A percentile compares a stretch with the other conserved stretches of the same genome.
Evolutionary conservation across 2,888 invertebrate genomes (phyloP).

Genomic region (Eilema depressum): DNA sequence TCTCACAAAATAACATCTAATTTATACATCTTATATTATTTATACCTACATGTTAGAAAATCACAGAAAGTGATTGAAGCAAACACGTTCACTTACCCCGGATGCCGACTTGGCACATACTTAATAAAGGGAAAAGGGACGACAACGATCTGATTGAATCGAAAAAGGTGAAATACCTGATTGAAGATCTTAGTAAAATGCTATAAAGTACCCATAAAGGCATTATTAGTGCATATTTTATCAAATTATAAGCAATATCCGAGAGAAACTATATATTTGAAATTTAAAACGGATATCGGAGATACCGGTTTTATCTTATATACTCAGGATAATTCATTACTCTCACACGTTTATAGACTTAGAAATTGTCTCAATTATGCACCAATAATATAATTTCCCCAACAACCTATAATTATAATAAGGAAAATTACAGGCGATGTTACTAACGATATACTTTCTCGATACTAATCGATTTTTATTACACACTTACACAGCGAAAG

Average conservation of each 20-base stretch:
- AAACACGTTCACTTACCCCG: neutral
- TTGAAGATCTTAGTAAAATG: neutral
- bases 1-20: neutral
- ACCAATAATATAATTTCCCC: conserved; percentile 10
- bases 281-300: neutral
- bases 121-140: neutral
- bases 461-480: conserved; percentile 35
- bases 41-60: neutral
- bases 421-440: conserved; percentile 10
- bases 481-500: conserved; percentile 36
- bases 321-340: neutral
- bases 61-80: neutral
- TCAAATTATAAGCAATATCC: neutral
- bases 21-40: too few relatives aligned
- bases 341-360: conserved; percentile 5
- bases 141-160: neutral
- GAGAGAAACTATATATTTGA: neutral
- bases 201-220: neutral
- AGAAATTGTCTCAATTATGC: conserved; percentile 2
- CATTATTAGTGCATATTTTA: neutral
- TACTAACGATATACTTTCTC: conserved; percentile 35
- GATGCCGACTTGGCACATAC: neutral
- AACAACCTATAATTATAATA: conserved; percentile 19
- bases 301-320: neutral
- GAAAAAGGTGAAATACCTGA: neutral